These are phyloP conservation scores for Habrosyne pyritoides DNA, from an alignment of 2,888 invertebrate species.

Conservation along the genomic window DNA sequence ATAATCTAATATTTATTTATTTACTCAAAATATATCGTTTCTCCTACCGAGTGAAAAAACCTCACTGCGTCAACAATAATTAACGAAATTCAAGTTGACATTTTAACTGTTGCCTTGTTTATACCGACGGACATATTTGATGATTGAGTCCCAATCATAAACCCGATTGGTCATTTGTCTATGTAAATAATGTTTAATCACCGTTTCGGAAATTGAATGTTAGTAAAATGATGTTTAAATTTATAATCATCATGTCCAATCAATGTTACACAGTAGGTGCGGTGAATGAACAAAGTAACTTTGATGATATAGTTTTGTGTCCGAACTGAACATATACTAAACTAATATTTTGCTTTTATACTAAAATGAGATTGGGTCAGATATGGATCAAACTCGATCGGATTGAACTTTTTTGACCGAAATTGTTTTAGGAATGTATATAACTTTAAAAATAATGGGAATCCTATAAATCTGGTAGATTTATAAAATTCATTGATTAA, in stretches of 20 bases:
- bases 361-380: too few relatives aligned
- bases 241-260: slow-evolving; percentile 5
- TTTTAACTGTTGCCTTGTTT: not conserved
- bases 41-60: not conserved
- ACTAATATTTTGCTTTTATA: too few relatives aligned
- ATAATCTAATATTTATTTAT: too few relatives aligned
- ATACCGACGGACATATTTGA: not conserved
- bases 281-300: not conserved
- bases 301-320: not conserved
- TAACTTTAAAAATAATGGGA: too few relatives aligned
- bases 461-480: too few relatives aligned
- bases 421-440: too few relatives aligned
- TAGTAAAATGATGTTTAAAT: slow-evolving; percentile 3
- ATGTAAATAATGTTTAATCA: slow-evolving; percentile 7
- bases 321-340: not conserved
- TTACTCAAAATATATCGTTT: not conserved
- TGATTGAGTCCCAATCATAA: not conserved
- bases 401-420: too few relatives aligned
- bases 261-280: slow-evolving; percentile 3
- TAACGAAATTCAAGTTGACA: slow-evolving; percentile 8
- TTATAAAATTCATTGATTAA: too few relatives aligned
- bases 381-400: too few relatives aligned
- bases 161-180: slow-evolving; percentile 4
- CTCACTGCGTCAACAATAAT: not conserved
- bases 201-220: slow-evolving; percentile 8